phyloP scores from a whole-genome alignment of 2,797 vertebrate genomes.

The Eptatretus atami region DNA sequence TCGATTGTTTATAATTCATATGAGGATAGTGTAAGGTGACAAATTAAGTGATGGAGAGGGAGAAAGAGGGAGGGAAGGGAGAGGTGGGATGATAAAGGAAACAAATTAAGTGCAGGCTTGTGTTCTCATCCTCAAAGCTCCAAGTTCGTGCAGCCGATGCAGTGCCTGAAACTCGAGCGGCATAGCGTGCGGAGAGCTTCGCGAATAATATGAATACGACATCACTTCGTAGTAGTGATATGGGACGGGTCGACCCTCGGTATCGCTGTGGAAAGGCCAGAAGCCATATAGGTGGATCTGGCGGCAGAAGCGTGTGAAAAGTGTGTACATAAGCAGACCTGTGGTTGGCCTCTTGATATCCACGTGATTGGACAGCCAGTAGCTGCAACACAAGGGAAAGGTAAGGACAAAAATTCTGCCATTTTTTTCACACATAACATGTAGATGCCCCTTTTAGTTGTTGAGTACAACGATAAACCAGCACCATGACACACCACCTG shows the following conservation, averaged over 20 bases:
- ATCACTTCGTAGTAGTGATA: conserved; percentile 86
- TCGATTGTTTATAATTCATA: no score
- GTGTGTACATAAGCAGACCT: conserved; percentile 76
- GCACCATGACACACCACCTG: not conserved
- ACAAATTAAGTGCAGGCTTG: conserved; percentile 9
- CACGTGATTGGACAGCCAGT: conserved; percentile 83
- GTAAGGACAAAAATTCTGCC: no score
- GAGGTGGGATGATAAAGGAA: no score
- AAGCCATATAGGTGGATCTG: conserved; percentile 82
- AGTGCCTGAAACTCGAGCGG: conserved; percentile 80
- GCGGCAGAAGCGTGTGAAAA: conserved; percentile 88
- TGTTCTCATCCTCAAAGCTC: conserved; percentile 61
- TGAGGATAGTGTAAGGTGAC: no score
- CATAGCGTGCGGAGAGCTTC: conserved; percentile 74
- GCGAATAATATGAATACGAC: conserved; percentile 64
- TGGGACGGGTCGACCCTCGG: conserved; percentile 41
- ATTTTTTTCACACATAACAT: no score
- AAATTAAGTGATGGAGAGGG: no score
- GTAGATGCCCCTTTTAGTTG: not conserved
- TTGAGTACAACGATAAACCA: not conserved
- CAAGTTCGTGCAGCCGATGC: conserved; percentile 45
- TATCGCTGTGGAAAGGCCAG: conserved; percentile 54
- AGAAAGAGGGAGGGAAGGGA: no score
- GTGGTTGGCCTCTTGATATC: conserved; percentile 89
- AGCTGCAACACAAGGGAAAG: conserved; percentile 18